Base-by-base conservation (phyloP, 2,113 vertebrate genomes). In the Laticauda colubrina region DNA sequence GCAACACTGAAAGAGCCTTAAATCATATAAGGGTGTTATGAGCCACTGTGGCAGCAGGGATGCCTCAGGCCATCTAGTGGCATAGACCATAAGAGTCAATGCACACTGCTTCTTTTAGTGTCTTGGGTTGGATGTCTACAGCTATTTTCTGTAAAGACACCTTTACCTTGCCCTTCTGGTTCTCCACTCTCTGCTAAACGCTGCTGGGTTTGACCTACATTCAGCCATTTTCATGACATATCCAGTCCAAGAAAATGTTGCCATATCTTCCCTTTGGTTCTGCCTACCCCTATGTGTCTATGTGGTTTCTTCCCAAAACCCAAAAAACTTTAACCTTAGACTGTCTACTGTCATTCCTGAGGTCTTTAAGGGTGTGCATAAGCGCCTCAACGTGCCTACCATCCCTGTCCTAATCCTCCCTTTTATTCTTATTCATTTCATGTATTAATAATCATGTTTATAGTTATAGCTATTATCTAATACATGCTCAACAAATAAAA, bases 11-110 rank as follows among this genome's bases (percentile, higher is more conserved):
- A 92, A 93, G 56, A 86, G 15, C 56, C 21, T 14, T 90, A 93
- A 93, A 93, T 93, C 92, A 90, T 45, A 43, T 81, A 54, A 61
- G n/a, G 23, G 26, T 86, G 85, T 86, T 90, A 90, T 90, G 75
- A 81, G 89, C 55, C 24, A 61, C 53, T 39, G 24, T n/a, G 61
- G 10, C 29, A 48, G 53, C 24, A 89, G 45, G 89, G 51, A 55
- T 21, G 54, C 56, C 51, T 55, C 55, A 26, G 69, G 48, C 51
- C n/a, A 15, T 43, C 85, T 86, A 26, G 23, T 45, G 81, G 24
- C 15, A 39, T 39, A 39, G n/a, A 20, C n/a, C 15, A 81, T 3
- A 39, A 39, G n/a, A 39, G n/a, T 39, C 69, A 75, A 34, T 34
- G 69, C 69, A 81, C 34, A 2, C n/a, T 75, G n/a, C 64, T 81